Conservation (phyloP, 1,140 invertebrate species). For the Oreohelix idahoensis region DNA sequence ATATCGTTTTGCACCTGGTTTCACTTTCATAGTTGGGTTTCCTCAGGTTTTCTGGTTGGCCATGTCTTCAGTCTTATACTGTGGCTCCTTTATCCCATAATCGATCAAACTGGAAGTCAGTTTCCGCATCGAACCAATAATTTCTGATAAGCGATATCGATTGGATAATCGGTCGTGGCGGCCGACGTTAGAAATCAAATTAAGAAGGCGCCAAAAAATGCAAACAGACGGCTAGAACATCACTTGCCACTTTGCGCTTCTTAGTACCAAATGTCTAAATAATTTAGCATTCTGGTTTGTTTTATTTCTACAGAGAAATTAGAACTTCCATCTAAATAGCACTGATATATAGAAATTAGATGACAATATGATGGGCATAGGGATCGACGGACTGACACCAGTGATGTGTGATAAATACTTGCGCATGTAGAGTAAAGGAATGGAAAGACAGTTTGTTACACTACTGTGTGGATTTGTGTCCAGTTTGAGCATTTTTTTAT, state of each 20-base stretch:
- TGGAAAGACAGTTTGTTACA: no score
- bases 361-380: no score
- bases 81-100: neutral
- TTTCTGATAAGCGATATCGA: slow-evolving; percentile 17
- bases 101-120: slow-evolving; percentile 1
- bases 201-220: slow-evolving; percentile 11
- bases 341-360: neutral
- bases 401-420: no score
- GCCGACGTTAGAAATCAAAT: neutral
- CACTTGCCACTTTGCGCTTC: slow-evolving; percentile 9
- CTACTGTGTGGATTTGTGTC: no score
- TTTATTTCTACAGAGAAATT: neutral
- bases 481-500: no score
- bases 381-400: no score
- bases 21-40: neutral
- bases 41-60: neutral
- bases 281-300: neutral
- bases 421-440: no score
- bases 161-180: neutral
- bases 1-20: no score
- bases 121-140: slow-evolving; percentile 1
- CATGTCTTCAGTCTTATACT: neutral
- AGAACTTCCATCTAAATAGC: neutral
- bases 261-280: neutral
- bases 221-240: neutral